Percentiles rank a stretch among this genome's conserved stretches.
phyloP scores from a whole-genome alignment of 2,888 invertebrate genomes.

The Hetaerina titia region DNA sequence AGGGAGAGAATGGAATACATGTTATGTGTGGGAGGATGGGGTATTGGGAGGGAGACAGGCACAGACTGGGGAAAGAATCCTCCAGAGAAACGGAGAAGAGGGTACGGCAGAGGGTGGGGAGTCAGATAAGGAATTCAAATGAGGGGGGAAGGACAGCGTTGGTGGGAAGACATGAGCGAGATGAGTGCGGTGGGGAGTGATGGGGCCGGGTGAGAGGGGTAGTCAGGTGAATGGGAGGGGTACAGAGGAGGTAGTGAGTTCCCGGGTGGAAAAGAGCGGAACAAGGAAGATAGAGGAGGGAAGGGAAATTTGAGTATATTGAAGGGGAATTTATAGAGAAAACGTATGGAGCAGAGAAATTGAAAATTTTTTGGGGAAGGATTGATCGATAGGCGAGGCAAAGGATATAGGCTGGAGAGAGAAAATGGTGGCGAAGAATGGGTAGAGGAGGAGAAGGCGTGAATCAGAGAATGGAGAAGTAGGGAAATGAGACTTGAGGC shows the following conservation, averaged over 20 bases:
- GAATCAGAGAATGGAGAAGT: not conserved
- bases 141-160: not conserved
- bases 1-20: not conserved
- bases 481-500: not conserved
- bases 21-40: not conserved
- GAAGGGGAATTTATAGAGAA: conserved; percentile 1
- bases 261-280: not conserved
- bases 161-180: too few relatives aligned
- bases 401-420: not conserved
- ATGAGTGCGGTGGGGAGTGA: not conserved
- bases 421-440: not conserved
- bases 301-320: conserved; percentile 2
- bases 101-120: not conserved
- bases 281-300: not conserved
- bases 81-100: conserved; percentile 7
- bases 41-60: not conserved
- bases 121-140: conserved; percentile 21
- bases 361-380: not conserved
- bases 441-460: not conserved
- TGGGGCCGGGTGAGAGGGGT: not conserved
- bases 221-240: not conserved
- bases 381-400: not conserved
- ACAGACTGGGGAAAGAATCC: not conserved
- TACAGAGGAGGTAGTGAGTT: not conserved
- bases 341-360: not conserved